Evolutionary conservation across 2,113 vertebrate species (phyloP).

Genomic region (Willisornis vidua): DNA sequence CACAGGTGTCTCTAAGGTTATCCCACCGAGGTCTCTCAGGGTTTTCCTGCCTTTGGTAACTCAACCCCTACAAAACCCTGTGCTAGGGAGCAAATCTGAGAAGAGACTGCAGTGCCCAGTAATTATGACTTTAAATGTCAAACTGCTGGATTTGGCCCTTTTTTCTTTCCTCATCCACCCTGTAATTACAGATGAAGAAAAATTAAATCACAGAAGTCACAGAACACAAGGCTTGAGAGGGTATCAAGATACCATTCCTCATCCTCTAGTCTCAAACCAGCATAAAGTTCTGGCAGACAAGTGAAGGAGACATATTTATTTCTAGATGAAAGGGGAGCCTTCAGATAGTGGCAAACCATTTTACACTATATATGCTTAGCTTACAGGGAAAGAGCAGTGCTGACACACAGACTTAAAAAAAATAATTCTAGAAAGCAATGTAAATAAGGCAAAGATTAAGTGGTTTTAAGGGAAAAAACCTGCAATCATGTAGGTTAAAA

Average conservation of each 20-base stretch:
- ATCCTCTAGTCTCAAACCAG: neutral
- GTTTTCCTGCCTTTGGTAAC: neutral
- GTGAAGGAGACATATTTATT: neutral
- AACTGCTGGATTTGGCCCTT: neutral
- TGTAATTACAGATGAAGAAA: neutral
- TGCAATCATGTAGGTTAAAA: neutral
- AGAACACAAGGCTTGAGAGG: neutral
- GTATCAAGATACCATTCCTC: neutral
- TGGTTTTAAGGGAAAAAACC: neutral
- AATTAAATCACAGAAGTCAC: neutral
- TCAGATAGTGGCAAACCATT: neutral
- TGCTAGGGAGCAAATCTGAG: neutral
- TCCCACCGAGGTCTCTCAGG: fast-evolving
- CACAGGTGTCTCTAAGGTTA: neutral
- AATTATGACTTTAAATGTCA: neutral
- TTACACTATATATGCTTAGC: neutral
- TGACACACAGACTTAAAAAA: neutral
- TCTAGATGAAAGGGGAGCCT: neutral
- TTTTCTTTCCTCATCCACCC: neutral
- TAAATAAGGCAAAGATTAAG: neutral
- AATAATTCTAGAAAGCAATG: neutral
- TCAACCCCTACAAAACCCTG: neutral
- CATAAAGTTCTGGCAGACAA: neutral
- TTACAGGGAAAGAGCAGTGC: neutral
- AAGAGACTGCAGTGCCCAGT: neutral